Base-by-base conservation (phyloP, 92 coral and sea anemone species). In the Hydrozoanthus gracilis region DNA sequence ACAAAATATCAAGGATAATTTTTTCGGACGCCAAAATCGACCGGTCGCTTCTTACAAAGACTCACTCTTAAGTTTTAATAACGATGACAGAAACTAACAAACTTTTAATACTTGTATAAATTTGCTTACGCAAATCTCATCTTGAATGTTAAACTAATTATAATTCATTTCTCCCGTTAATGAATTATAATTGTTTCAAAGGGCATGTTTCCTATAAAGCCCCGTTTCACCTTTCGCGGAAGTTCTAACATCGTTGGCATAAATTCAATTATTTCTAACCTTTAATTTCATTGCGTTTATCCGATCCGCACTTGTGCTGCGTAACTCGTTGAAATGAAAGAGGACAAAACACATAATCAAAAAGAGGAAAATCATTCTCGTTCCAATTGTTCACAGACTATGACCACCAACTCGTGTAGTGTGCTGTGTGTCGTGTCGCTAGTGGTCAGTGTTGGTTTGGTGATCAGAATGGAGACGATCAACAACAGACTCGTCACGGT, bases 381-480 rank as follows among this genome's bases (percentile, higher is more conserved):
- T 1, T n/a, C n/a, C n/a, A n/a, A n/a, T n/a, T n/a, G n/a, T n/a
- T 62, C 7, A 8, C n/a, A 62, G 18, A 62, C 69, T 17, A 62
- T 62, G 69, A 2, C 69, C 69, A 62, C 27, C 13, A 62, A 62
- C 69, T 62, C 69, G 9, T 17, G 69, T 4, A n/a, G 20, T 17
- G 27, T 15, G 27, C n/a, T 62, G 69, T 62, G 69, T 62, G 69
- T 62, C 7, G 20, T 62, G 69, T 62, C 69, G 18, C 13, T 62
- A n/a, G 20, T 62, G 27, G 13, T 62, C 20, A 62, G 69, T n/a
- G 27, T 62, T 35, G 69, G 69, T 62, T 17, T 62, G 69, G 6
- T 62, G 69, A 62, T 62, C 69, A 62, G 69, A 62, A 35, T 62
- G 69, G 69, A 62, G 69, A 62, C 69, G 7, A 62, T 62, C 27